A percentile compares a stretch with the other conserved stretches of the same genome.
Conservation (phyloP, 1,140 invertebrate genomes). For the Drosophila prosaltans region DNA sequence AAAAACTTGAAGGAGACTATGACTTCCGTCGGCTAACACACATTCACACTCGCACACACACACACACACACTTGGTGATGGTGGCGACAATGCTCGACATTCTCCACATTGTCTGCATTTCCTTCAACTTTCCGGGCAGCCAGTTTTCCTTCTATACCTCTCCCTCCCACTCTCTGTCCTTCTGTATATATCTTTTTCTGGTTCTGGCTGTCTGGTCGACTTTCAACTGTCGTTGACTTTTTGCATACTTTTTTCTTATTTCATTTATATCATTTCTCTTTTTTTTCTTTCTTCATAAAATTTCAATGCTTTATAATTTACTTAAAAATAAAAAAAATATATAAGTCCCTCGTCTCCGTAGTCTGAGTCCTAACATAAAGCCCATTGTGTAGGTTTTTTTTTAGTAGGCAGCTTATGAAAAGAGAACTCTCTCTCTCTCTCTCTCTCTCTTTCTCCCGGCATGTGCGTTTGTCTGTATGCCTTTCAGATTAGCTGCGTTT, state of each 20-base stretch:
- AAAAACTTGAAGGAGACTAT: conserved; percentile 18
- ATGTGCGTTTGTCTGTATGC: conserved; percentile 17
- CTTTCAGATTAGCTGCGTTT: conserved; percentile 56
- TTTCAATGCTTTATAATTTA: conserved; percentile 69
- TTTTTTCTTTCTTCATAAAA: conserved; percentile 32
- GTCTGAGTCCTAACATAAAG: conserved; percentile 34
- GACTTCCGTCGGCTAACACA: conserved; percentile 14
- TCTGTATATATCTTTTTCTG: conserved; percentile 1
- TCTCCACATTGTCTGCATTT: conserved; percentile 60
- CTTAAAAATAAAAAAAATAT: conserved; percentile 32
- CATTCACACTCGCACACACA: conserved; percentile 11
- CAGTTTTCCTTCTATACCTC: conserved; percentile 10
- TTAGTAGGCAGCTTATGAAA: conserved; percentile 29
- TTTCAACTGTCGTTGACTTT: conserved; percentile 46
- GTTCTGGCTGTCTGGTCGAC: conserved; percentile 32
- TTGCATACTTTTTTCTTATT: conserved; percentile 41
- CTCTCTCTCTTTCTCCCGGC: background rate
- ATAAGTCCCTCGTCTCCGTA: conserved; percentile 45
- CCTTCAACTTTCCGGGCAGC: conserved; percentile 48
- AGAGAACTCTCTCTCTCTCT: conserved; percentile 16
- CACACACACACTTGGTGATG: background rate
- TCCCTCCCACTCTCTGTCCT: too few relatives aligned
- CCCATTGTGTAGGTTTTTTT: conserved; percentile 55
- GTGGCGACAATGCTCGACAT: conserved; percentile 28
- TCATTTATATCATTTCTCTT: conserved; percentile 27